Evolutionary conservation across 2,797 vertebrate species (phyloP).

Genomic region (Limosa lapponica): DNA sequence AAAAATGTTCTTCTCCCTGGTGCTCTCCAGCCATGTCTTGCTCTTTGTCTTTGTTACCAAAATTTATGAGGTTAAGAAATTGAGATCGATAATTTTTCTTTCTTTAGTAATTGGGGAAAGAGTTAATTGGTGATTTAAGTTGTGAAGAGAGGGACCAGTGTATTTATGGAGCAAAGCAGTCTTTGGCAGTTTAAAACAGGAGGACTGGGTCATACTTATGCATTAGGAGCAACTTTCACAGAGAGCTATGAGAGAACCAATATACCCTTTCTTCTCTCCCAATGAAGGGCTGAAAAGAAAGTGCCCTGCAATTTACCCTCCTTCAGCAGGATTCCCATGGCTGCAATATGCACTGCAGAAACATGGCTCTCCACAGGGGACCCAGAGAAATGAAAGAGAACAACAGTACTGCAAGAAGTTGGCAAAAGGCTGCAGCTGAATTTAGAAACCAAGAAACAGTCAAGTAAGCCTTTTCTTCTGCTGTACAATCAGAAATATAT

Average conservation of each 20-base stretch:
- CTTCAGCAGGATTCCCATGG: neutral
- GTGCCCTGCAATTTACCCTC: neutral
- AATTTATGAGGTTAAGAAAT: neutral
- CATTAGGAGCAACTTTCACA: neutral
- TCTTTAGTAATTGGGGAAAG: neutral
- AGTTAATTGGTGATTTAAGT: neutral
- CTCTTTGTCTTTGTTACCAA: neutral
- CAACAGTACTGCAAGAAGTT: neutral
- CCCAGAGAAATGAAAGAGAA: constrained; percentile 3
- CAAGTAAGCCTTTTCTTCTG: constrained; percentile 36
- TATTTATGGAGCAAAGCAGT: neutral
- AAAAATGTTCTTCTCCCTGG: neutral
- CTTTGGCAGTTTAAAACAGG: neutral
- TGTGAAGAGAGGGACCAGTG: neutral
- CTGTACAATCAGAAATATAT: constrained; percentile 8
- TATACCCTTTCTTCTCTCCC: neutral
- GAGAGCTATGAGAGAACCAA: neutral
- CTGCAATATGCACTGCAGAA: constrained; percentile 22
- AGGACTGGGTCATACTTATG: neutral
- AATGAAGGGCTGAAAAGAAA: neutral
- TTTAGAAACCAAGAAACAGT: constrained; percentile 6
- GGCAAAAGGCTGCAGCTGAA: constrained; percentile 32
- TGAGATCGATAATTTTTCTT: neutral
- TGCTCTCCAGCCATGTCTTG: neutral
- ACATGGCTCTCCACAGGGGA: neutral